Evolutionary conservation across 2,113 vertebrate genomes (phyloP).

Genomic region (Eptesicus fuscus): DNA sequence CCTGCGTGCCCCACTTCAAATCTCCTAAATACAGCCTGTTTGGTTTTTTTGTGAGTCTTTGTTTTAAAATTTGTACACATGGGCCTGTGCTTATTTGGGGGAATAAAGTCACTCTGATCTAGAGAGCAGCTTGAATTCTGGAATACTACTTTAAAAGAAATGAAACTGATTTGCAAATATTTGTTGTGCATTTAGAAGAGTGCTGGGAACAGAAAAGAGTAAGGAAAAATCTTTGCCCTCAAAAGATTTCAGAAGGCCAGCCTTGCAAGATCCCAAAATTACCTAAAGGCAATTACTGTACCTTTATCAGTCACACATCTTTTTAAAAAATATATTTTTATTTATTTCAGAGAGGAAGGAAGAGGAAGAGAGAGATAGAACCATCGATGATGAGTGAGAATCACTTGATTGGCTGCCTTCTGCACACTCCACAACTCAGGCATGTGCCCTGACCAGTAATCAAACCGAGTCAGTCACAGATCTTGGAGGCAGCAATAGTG

Average conservation of each 20-base stretch:
- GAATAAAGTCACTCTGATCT: neutral
- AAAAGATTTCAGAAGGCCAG: neutral
- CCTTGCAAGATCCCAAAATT: neutral
- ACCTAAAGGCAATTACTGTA: neutral
- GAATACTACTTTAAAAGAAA: neutral
- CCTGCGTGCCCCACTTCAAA: neutral
- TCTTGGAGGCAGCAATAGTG: neutral
- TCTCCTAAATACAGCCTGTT: neutral
- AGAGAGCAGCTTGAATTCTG: neutral
- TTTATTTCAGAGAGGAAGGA: no score
- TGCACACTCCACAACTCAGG: no score
- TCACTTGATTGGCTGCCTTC: no score
- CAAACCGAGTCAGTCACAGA: neutral
- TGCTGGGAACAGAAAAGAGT: neutral
- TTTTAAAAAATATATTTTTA: no score
- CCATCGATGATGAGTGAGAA: no score
- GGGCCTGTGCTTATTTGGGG: neutral
- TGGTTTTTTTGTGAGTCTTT: neutral
- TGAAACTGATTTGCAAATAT: neutral
- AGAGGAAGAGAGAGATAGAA: no score
- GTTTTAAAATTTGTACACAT: neutral
- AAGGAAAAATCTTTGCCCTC: neutral
- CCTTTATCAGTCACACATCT: neutral
- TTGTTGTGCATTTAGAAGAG: neutral
- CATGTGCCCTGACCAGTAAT: no score